phyloP scores from a whole-genome alignment of 2,797 vertebrate genomes.

The Poecilia gillii region DNA sequence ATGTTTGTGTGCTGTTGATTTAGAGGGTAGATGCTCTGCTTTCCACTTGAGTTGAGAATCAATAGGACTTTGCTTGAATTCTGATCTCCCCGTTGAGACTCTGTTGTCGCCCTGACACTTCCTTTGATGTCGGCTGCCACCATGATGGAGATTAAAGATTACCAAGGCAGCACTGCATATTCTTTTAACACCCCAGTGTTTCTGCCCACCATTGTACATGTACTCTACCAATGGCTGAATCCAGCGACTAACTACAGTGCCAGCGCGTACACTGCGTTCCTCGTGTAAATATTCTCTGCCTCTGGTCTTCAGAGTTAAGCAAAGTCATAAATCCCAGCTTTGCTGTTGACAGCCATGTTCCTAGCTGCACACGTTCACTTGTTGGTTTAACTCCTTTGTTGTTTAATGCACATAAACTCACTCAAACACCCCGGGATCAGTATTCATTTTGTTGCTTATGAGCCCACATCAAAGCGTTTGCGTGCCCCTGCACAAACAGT shows the following conservation, averaged over 20 bases:
- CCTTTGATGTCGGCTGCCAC: slow-evolving; percentile 46
- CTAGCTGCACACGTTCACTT: slow-evolving; percentile 21
- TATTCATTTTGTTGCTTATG: slow-evolving; percentile 53
- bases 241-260: not conserved
- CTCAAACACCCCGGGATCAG: slow-evolving; percentile 38
- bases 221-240: not conserved
- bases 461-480: slow-evolving; percentile 57
- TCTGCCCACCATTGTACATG: slow-evolving; percentile 35
- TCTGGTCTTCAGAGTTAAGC: slow-evolving; percentile 53
- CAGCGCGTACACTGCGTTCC: not conserved
- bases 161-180: slow-evolving; percentile 24
- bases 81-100: slow-evolving; percentile 54
- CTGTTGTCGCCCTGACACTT: slow-evolving; percentile 35
- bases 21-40: slow-evolving; percentile 28
- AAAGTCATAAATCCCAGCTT: slow-evolving; percentile 60
- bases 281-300: slow-evolving; percentile 55
- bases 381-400: slow-evolving; percentile 50
- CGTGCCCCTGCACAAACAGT: slow-evolving; percentile 34
- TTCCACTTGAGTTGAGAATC: slow-evolving; percentile 57
- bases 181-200: slow-evolving; percentile 35
- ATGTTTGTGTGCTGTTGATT: slow-evolving; percentile 23
- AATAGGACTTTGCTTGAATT: slow-evolving; percentile 63
- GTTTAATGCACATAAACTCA: slow-evolving; percentile 36
- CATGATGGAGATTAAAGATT: slow-evolving; percentile 53
- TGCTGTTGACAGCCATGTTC: slow-evolving; percentile 50